phyloP scores from a whole-genome alignment of 92 coral and sea anemone genomes.

The Metridium senile region DNA sequence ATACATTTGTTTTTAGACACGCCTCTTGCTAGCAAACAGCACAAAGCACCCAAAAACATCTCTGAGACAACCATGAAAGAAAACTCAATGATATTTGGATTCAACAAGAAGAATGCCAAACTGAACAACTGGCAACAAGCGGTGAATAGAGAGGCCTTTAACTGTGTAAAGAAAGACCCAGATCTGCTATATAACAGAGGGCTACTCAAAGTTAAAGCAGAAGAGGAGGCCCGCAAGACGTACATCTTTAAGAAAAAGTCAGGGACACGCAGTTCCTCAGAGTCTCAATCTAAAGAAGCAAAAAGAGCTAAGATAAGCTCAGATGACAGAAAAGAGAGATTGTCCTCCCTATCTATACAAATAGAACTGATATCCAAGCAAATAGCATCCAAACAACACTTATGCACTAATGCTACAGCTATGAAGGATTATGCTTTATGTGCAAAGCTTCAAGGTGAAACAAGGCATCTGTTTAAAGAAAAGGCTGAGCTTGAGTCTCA shows the following conservation, averaged over 20 bases:
- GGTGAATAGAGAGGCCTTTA: constrained; percentile 38
- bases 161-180: constrained; percentile 38
- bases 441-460: constrained; percentile 41
- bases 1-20: background rate
- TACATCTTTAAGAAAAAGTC: no score
- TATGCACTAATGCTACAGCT: constrained; percentile 25
- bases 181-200: constrained; percentile 46
- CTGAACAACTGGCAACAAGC: constrained; percentile 59
- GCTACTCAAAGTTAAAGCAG: constrained; percentile 38
- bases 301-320: constrained; percentile 44
- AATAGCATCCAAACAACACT: constrained; percentile 39
- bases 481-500: constrained; percentile 20
- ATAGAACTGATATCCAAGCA: constrained; percentile 48
- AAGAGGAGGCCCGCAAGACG: constrained; percentile 48
- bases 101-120: constrained; percentile 8
- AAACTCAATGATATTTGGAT: background rate
- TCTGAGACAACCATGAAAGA: background rate
- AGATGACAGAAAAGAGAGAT: constrained; percentile 47
- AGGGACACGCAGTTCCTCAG: no score
- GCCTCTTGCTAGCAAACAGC: background rate
- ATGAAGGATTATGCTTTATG: constrained; percentile 41
- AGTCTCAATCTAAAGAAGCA: constrained; percentile 11
- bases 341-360: constrained; percentile 37
- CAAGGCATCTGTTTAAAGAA: constrained; percentile 26
- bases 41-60: background rate